These are phyloP conservation scores for Palythoa caribaeorum DNA, from an alignment of 92 coral and sea anemone genomes.

Conservation along the genomic window DNA sequence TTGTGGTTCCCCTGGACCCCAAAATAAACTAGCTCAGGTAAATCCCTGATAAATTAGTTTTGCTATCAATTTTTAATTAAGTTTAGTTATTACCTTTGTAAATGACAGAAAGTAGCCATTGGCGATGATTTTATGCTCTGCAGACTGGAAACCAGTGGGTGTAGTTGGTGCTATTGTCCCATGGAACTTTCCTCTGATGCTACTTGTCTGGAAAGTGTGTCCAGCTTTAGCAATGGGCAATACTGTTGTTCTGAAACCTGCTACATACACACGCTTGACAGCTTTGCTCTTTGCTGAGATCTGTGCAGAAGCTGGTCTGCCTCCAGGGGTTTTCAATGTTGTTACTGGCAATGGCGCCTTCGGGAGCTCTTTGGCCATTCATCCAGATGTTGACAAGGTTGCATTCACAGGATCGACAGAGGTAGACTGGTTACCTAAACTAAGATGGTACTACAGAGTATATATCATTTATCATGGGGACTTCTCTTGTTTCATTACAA, in stretches of 20 bases:
- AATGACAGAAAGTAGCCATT: background rate
- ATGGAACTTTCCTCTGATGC: conserved; percentile 97
- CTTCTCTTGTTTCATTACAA: too few species aligned
- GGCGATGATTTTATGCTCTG: background rate
- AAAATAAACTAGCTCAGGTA: too few species aligned
- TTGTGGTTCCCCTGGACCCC: too few species aligned
- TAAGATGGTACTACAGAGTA: background rate
- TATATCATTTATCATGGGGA: too few species aligned
- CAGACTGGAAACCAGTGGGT: conserved; percentile 97
- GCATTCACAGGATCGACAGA: conserved; percentile 99
- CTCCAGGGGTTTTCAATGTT: conserved; percentile 98
- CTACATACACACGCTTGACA: conserved; percentile 95
- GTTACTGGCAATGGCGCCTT: conserved; percentile 98
- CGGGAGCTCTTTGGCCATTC: conserved; percentile 90
- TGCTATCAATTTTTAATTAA: too few species aligned
- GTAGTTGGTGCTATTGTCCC: conserved; percentile 99
- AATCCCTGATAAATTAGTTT: too few species aligned
- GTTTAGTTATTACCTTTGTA: background rate
- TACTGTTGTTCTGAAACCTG: conserved; percentile 97
- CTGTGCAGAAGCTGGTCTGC: conserved; percentile 99
- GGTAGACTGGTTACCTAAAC: conserved; percentile 51
- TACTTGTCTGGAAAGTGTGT: conserved; percentile 98
- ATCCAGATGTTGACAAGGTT: conserved; percentile 95
- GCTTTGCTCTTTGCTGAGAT: conserved; percentile 98
- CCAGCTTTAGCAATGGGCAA: conserved; percentile 99